Percentiles rank a stretch among this genome's conserved stretches.
These are phyloP conservation scores for Xiphias gladius DNA, from an alignment of 2,113 vertebrate genomes.

Conservation along the genomic window DNA sequence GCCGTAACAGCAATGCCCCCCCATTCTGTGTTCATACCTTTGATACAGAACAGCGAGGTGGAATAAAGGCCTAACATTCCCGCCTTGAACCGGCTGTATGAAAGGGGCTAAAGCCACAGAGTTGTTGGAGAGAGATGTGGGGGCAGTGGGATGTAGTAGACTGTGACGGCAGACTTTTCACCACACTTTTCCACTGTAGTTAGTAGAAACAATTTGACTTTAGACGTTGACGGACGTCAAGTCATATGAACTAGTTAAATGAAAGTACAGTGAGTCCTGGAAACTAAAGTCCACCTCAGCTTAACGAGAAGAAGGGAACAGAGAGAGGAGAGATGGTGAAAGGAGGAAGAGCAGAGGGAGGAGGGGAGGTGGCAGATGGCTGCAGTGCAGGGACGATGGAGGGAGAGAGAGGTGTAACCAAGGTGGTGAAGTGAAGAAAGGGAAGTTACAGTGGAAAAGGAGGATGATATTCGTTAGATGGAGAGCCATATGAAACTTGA, in stretches of 20 bases:
- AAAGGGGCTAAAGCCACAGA: too few relatives aligned
- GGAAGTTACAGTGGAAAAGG: neutral
- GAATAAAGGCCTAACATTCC: too few relatives aligned
- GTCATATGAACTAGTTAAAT: neutral
- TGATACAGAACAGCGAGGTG: too few relatives aligned
- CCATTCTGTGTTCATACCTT: too few relatives aligned
- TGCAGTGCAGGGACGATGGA: neutral
- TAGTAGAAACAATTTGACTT: neutral
- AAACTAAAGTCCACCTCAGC: neutral
- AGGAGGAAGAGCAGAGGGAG: conserved; percentile 26
- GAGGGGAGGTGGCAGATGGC: conserved; percentile 32
- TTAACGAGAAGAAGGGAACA: neutral
- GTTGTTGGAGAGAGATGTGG: too few relatives aligned
- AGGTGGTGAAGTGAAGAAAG: neutral
- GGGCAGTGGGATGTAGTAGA: too few relatives aligned
- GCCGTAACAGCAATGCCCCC: too few relatives aligned
- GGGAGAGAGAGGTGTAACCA: conserved; percentile 2
- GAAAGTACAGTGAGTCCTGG: neutral
- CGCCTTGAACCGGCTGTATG: too few relatives aligned
- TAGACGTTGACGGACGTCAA: neutral
- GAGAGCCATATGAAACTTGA: neutral
- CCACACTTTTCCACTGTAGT: too few relatives aligned
- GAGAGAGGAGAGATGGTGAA: neutral
- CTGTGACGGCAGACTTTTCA: too few relatives aligned
- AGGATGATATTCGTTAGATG: neutral